These are phyloP conservation scores for Bombus difficillimus DNA, from an alignment of 1,140 invertebrate genomes.

Conservation along the genomic window DNA sequence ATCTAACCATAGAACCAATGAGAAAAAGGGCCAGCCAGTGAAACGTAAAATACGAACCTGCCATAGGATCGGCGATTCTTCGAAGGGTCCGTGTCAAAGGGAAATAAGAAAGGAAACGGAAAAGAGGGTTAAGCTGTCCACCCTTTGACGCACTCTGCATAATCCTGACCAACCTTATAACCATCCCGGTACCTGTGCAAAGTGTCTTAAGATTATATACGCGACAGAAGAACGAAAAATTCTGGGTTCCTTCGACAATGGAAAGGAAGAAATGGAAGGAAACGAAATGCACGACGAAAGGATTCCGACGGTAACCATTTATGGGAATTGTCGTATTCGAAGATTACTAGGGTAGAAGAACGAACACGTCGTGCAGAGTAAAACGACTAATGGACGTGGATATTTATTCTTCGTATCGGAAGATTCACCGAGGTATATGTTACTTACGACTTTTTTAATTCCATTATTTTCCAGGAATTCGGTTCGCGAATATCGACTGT, in stretches of 20 bases:
- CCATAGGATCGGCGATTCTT: background rate
- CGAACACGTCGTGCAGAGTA: background rate
- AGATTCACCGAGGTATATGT: background rate
- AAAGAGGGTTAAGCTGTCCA: slow-evolving; percentile 27
- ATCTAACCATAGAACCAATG: slow-evolving; percentile 8
- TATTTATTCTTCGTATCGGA: background rate
- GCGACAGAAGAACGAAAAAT: slow-evolving; percentile 41
- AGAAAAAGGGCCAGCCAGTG: background rate
- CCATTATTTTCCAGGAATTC: background rate
- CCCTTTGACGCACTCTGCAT: slow-evolving; percentile 22
- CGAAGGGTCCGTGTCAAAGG: background rate
- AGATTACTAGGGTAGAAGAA: background rate
- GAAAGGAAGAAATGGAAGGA: slow-evolving; percentile 5
- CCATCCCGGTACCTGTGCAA: slow-evolving; percentile 7
- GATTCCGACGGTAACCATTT: background rate
- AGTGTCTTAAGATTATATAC: slow-evolving; percentile 35
- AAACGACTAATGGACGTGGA: background rate
- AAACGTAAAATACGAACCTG: slow-evolving; percentile 37
- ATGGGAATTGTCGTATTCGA: background rate
- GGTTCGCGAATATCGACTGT: background rate
- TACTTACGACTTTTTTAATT: background rate
- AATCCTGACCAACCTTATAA: slow-evolving; percentile 7
- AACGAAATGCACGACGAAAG: background rate
- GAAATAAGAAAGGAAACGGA: slow-evolving; percentile 8
- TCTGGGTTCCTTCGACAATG: slow-evolving; percentile 14